Conservation (phyloP, 2,113 vertebrate genomes). For the Podarcis raffonei region DNA sequence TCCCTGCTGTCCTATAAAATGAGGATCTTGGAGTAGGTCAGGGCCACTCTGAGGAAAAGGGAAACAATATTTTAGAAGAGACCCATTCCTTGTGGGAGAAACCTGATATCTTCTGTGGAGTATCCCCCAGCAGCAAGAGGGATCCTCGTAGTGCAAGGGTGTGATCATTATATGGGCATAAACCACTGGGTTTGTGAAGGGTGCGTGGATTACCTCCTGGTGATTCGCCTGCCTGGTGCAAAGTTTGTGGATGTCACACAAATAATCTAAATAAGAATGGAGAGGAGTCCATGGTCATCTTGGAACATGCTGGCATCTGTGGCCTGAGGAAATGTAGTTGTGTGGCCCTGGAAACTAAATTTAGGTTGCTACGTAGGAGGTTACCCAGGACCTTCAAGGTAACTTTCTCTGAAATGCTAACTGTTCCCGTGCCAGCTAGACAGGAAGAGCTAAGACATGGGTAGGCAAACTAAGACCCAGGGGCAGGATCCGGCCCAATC, state of each 20-base stretch:
- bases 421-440: no score
- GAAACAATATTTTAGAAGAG: background rate
- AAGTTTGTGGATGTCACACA: background rate
- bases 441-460: no score
- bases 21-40: background rate
- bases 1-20: background rate
- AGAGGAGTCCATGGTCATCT: no score
- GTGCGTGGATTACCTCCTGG: background rate
- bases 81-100: background rate
- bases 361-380: no score
- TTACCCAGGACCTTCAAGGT: no score
- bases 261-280: background rate
- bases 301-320: no score
- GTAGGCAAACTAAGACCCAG: no score
- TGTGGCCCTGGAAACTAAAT: no score
- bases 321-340: no score
- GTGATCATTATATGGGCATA: background rate
- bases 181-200: background rate
- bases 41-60: background rate
- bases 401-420: no score
- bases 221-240: background rate
- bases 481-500: no score
- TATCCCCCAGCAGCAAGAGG: background rate
- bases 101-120: background rate
- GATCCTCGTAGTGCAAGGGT: background rate